These are phyloP conservation scores for Lycopodina hypogea DNA, from an alignment of 37 sponge, comb jelly and placozoan genomes.

Conservation along the genomic window DNA sequence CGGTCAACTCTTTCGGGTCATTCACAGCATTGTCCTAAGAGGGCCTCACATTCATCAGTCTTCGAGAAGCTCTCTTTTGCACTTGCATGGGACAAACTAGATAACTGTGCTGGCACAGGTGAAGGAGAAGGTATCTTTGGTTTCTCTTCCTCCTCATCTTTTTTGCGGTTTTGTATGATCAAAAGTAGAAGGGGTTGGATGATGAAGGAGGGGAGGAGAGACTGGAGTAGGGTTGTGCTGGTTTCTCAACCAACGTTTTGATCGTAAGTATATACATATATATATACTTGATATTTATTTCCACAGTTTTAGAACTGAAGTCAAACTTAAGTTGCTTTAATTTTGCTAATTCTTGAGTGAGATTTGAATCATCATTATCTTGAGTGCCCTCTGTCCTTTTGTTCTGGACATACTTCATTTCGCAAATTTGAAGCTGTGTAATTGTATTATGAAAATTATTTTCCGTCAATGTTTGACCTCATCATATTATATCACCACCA, in stretches of 20 bases:
- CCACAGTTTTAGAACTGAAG: no score
- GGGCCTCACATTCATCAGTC: not conserved
- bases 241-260: constrained; percentile 10
- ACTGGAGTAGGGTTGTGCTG: not conserved
- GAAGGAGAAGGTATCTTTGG: not conserved
- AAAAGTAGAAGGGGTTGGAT: no score
- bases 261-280: constrained; percentile 2
- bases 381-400: no score
- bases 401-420: no score
- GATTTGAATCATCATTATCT: no score
- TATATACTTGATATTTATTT: constrained; percentile 1
- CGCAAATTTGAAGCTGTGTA: no score
- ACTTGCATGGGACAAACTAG: not conserved
- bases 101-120: not conserved
- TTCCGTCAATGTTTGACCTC: no score
- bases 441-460: no score
- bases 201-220: not conserved
- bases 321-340: no score
- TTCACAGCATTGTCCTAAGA: not conserved
- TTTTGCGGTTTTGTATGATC: not conserved
- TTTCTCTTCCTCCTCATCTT: not conserved
- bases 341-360: no score
- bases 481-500: no score
- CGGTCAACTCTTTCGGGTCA: not conserved
- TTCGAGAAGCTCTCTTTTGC: not conserved